A percentile compares a stretch with the other conserved stretches of the same genome.
These are phyloP conservation scores for Pristionchus maxplancki DNA, from an alignment of 2,888 invertebrate species.

Conservation along the genomic window DNA sequence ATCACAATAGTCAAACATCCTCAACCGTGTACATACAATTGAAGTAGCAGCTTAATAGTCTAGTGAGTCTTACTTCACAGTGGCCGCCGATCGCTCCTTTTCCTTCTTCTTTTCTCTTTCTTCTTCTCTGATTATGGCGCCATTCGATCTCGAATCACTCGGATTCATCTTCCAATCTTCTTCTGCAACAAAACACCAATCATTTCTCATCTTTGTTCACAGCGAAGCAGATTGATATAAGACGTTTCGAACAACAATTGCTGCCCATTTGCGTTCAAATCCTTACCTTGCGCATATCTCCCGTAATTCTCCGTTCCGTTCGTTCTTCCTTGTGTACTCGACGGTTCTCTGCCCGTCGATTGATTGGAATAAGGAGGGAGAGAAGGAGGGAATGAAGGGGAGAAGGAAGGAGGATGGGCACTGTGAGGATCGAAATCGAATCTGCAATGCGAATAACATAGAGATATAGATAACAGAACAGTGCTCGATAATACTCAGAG, in stretches of 20 bases:
- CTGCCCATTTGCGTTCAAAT: neutral
- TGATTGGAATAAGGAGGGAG: neutral
- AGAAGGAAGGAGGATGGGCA: neutral
- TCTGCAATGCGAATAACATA: too few relatives aligned
- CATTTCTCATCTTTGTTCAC: too few relatives aligned
- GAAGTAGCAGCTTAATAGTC: too few relatives aligned
- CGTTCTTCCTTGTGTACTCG: neutral
- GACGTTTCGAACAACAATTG: too few relatives aligned
- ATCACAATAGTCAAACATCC: too few relatives aligned
- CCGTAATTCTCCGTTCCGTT: neutral
- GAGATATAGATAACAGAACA: too few relatives aligned
- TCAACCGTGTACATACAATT: too few relatives aligned
- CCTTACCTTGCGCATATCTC: neutral
- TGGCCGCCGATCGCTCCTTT: neutral
- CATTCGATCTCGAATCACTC: constrained; percentile 7
- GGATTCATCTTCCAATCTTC: constrained; percentile 11
- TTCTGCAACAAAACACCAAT: neutral
- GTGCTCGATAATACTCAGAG: too few relatives aligned
- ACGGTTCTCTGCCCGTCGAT: neutral
- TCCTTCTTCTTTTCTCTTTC: neutral
- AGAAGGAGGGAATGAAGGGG: neutral
- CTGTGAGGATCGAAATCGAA: neutral
- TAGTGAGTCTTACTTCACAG: neutral
- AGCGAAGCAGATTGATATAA: too few relatives aligned
- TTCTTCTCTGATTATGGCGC: neutral